Evolutionary conservation across 2,888 invertebrate species (phyloP).

Genomic region (Ametastegia equiseti): DNA sequence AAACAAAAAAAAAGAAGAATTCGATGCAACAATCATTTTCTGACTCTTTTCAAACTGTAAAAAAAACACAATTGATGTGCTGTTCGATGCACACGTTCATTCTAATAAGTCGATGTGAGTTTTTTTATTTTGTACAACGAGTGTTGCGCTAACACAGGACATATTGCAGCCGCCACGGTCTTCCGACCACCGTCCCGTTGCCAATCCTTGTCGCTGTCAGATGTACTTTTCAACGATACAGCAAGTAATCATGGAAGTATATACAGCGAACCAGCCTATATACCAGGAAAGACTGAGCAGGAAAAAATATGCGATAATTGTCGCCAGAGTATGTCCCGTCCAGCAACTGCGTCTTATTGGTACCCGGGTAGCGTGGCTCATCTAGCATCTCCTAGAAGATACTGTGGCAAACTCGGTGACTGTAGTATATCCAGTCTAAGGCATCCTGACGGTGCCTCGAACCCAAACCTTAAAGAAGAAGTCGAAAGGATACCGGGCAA

Average conservation of each 20-base stretch:
- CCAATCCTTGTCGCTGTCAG: constrained; percentile 84
- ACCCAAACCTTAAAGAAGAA: constrained; percentile 90
- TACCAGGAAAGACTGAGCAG: constrained; percentile 77
- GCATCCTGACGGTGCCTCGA: constrained; percentile 95
- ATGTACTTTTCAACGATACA: constrained; percentile 83
- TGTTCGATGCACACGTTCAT: background rate
- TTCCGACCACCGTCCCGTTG: constrained; percentile 81
- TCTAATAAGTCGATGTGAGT: background rate
- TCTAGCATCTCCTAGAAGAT: constrained; percentile 82
- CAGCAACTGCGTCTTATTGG: constrained; percentile 83
- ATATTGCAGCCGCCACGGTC: constrained; percentile 69
- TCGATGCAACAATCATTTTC: background rate
- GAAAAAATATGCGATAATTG: constrained; percentile 88
- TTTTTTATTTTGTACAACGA: constrained; percentile 40
- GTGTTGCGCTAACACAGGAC: constrained; percentile 58
- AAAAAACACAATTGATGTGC: background rate
- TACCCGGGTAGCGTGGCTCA: constrained; percentile 77
- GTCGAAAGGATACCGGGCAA: constrained; percentile 81
- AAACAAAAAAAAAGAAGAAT: background rate
- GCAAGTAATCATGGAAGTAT: constrained; percentile 88
- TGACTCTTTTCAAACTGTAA: background rate
- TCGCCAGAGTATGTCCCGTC: constrained; percentile 84
- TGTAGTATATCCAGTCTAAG: constrained; percentile 83
- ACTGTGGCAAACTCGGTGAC: constrained; percentile 80
- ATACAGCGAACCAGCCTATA: constrained; percentile 91